Base-by-base conservation (phyloP, 1,140 invertebrate species). In the Manduca sexta region DNA sequence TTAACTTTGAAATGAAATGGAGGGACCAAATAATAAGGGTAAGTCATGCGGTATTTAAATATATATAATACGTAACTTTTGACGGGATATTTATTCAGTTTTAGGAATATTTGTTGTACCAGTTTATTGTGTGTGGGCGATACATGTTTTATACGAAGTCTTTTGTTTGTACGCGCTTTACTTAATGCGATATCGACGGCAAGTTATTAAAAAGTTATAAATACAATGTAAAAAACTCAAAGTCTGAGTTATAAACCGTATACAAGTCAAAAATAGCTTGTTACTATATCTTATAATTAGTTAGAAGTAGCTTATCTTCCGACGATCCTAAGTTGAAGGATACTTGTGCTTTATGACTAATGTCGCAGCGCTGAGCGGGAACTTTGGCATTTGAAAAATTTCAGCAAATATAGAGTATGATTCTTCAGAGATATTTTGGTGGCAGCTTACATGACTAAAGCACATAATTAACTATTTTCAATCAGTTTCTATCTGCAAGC, bases 1-100 rank as follows among this genome's bases (percentile, higher is more conserved):
- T 56, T 49, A 37, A 26, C 61, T 64, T 68, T 74, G 70, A 56
- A 65, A 78, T 70, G 74, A 76, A 70, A 83, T 83, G 79, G 74
- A 78, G 54, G 67, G 56, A 69, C 54, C 59, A 53, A 70, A 68
- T 56, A 33, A 37, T 49, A 76, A 75, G 67, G 74, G 79, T 75
- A 66, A 68, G 58, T 60, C 48, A 31, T 37, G 7, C 14, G 8
- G 1, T 33, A 15, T 12, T 39, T 40, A 8, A 10, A 12, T 37
- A 21, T 1, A 13, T 17, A 37, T 31, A 42, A 52, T 29, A 42
- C 40, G 17, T 12, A 12, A 12, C n/a, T 35, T 35, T 14, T 35
- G n/a, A 14, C 13, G 6, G 41, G 14, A n/a, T 43, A 21, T 33
- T 41, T 33, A 16, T 26, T 47, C 29, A 37, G n/a, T 35, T 43